Conservation (phyloP, 2,888 invertebrate species). For the Ochropleura leucogaster region DNA sequence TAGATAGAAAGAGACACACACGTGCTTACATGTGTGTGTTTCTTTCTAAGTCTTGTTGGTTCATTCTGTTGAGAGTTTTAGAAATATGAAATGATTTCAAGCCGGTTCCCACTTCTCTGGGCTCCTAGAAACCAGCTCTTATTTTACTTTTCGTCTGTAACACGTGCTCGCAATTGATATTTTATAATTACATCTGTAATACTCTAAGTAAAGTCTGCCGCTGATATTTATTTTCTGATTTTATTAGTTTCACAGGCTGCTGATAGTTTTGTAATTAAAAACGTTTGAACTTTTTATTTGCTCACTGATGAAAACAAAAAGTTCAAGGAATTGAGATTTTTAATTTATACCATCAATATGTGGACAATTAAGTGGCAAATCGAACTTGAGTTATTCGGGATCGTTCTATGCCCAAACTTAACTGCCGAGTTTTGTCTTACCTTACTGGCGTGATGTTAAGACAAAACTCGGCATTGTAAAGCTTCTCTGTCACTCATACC, state of each 20-base stretch:
- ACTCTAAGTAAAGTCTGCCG: neutral
- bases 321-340: neutral
- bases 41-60: too few species aligned
- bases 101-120: too few species aligned
- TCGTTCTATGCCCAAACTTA: neutral
- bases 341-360: neutral
- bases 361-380: neutral
- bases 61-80: too few species aligned
- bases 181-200: neutral
- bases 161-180: neutral
- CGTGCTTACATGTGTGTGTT: too few species aligned
- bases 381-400: neutral
- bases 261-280: conserved; percentile 2
- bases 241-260: neutral
- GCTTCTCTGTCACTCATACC: neutral
- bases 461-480: neutral
- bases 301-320: neutral
- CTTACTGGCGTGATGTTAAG: too few species aligned
- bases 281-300: neutral
- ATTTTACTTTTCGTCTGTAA: neutral
- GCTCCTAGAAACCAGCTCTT: too few species aligned
- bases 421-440: too few species aligned
- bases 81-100: too few species aligned
- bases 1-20: too few species aligned
- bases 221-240: conserved; percentile 1